phyloP scores from a whole-genome alignment of 2,797 vertebrate species.

The Sebastes trivittatus region DNA sequence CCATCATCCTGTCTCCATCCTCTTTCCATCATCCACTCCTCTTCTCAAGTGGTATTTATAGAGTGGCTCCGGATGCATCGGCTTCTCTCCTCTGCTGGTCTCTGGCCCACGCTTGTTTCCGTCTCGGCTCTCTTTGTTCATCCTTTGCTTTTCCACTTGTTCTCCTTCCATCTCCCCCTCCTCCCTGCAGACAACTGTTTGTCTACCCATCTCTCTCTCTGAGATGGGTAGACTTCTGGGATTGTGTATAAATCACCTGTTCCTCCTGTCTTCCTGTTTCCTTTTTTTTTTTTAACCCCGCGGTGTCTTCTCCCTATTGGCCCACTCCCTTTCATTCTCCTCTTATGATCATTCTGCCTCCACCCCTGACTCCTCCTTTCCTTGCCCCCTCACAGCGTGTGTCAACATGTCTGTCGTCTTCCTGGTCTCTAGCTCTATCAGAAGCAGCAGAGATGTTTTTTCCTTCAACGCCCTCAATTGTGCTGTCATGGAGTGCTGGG shows the following conservation, averaged over 20 bases:
- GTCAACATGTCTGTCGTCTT: conserved; percentile 38
- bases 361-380: conserved; percentile 5
- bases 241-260: conserved; percentile 5
- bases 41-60: conserved; percentile 75
- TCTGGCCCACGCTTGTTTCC: conserved; percentile 70
- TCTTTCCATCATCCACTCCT: conserved; percentile 60
- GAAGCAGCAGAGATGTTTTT: not conserved
- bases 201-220: conserved; percentile 34
- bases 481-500: conserved; percentile 2
- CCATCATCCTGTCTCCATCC: conserved; percentile 59
- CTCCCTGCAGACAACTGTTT: conserved; percentile 36
- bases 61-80: conserved; percentile 67
- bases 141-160: conserved; percentile 49
- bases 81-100: conserved; percentile 58
- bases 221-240: conserved; percentile 19
- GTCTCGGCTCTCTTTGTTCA: conserved; percentile 60
- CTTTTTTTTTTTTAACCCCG: conserved; percentile 14
- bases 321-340: conserved; percentile 34
- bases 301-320: conserved; percentile 2
- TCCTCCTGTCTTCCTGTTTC: conserved; percentile 14
- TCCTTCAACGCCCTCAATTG: conserved; percentile 3
- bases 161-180: conserved; percentile 16
- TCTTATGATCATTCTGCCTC: conserved; percentile 16
- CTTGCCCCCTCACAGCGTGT: conserved; percentile 24
- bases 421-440: conserved; percentile 11